Percentiles rank a stretch among this genome's conserved stretches.
These are phyloP conservation scores for Loriculus beryllinus DNA, from an alignment of 2,797 vertebrate genomes.

Conservation along the genomic window DNA sequence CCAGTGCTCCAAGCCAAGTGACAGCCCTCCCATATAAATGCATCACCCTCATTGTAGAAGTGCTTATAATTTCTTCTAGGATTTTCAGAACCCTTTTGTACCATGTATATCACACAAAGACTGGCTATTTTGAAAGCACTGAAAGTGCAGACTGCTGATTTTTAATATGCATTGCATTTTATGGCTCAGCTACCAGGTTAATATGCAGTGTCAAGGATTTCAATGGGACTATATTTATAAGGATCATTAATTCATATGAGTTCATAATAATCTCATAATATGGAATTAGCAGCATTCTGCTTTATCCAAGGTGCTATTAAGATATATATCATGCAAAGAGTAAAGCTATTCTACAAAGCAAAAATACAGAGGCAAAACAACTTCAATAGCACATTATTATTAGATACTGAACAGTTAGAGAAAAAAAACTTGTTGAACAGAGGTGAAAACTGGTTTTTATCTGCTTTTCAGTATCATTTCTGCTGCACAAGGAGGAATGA, in stretches of 20 bases:
- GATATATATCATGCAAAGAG: not conserved
- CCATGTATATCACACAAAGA: not conserved
- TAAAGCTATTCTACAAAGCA: not conserved
- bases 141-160: not conserved
- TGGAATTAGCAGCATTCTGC: not conserved
- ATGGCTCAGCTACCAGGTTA: conserved; percentile 12
- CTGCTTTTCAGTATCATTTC: not conserved
- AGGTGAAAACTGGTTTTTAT: not conserved
- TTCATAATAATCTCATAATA: not conserved
- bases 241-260: not conserved
- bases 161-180: not conserved
- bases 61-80: not conserved
- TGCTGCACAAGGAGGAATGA: not conserved
- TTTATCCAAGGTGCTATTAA: not conserved
- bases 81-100: not conserved
- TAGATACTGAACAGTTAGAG: not conserved
- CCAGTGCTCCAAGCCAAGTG: not conserved
- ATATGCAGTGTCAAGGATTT: not conserved
- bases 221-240: not conserved
- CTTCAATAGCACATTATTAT: not conserved
- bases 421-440: not conserved
- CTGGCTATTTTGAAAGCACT: not conserved
- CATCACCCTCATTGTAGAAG: not conserved
- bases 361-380: not conserved
- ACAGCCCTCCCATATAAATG: not conserved